Evolutionary conservation across 2,797 vertebrate species (phyloP).

Genomic region (Xenentodon cancila): DNA sequence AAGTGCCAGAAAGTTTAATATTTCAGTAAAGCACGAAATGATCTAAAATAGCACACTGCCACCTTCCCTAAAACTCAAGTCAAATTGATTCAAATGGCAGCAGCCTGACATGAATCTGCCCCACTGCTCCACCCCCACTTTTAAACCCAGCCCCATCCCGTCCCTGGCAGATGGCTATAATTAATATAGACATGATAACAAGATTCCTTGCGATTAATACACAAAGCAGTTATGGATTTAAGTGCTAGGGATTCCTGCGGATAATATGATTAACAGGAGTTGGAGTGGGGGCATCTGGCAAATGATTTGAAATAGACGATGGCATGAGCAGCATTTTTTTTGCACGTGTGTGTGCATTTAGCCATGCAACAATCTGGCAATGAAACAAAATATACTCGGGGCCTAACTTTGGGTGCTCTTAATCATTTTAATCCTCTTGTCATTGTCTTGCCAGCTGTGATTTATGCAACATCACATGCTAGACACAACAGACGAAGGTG

Average conservation of each 20-base stretch:
- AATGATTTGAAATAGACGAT: slow-evolving; percentile 64
- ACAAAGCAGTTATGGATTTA: slow-evolving; percentile 83
- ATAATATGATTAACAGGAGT: slow-evolving; percentile 82
- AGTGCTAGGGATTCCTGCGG: slow-evolving; percentile 76
- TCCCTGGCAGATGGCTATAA: slow-evolving; percentile 82
- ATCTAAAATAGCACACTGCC: slow-evolving; percentile 47
- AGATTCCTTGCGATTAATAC: slow-evolving; percentile 84
- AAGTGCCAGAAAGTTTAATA: slow-evolving; percentile 23
- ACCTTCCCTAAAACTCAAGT: slow-evolving; percentile 34
- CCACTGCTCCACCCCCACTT: slow-evolving; percentile 26
- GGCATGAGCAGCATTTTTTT: slow-evolving; percentile 33
- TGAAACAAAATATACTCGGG: slow-evolving; percentile 32
- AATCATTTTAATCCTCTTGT: slow-evolving; percentile 60
- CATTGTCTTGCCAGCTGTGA: slow-evolving; percentile 67
- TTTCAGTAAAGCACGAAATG: slow-evolving; percentile 38
- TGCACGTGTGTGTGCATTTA: slow-evolving; percentile 27
- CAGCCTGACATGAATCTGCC: slow-evolving; percentile 32
- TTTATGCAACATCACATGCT: slow-evolving; percentile 26
- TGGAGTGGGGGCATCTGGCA: slow-evolving; percentile 73
- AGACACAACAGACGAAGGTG: slow-evolving; percentile 15
- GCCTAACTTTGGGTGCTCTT: slow-evolving; percentile 34
- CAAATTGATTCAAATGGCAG: slow-evolving; percentile 43
- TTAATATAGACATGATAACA: slow-evolving; percentile 83
- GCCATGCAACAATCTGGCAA: slow-evolving; percentile 13
- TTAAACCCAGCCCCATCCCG: slow-evolving; percentile 46